Evolutionary conservation across 2,888 invertebrate species (phyloP).

Genomic region (Flexamia atlantica): DNA sequence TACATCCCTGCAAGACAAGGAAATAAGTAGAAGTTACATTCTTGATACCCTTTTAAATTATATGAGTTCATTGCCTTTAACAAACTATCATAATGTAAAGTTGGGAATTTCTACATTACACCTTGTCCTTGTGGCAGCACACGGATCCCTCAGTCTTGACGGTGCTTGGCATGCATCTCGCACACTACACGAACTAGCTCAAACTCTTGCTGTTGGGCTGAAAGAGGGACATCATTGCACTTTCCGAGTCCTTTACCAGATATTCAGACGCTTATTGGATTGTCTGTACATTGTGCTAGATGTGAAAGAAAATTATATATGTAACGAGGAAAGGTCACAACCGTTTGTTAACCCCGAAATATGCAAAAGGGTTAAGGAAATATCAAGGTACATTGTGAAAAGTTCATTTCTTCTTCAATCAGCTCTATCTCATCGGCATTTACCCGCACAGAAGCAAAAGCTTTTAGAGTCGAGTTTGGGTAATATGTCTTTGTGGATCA

Average conservation of each 20-base stretch:
- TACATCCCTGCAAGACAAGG: not conserved
- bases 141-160: not conserved
- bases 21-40: not conserved
- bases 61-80: not conserved
- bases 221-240: not conserved
- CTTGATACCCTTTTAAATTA: not conserved
- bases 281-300: not conserved
- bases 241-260: constrained; percentile 10
- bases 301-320: not conserved
- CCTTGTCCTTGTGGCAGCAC: not conserved
- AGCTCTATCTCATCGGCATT: not conserved
- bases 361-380: not conserved
- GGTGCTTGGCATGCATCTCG: not conserved
- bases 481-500: not conserved
- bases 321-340: not conserved
- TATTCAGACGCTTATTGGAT: not conserved
- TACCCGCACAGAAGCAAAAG: too few relatives aligned
- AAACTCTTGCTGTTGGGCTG: not conserved
- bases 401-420: not conserved
- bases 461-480: not conserved
- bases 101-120: not conserved
- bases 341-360: not conserved
- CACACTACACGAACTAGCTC: not conserved
- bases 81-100: not conserved
- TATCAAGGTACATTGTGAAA: not conserved